These are phyloP conservation scores for Pandemis heparana DNA, from an alignment of 2,888 invertebrate species.

Conservation along the genomic window DNA sequence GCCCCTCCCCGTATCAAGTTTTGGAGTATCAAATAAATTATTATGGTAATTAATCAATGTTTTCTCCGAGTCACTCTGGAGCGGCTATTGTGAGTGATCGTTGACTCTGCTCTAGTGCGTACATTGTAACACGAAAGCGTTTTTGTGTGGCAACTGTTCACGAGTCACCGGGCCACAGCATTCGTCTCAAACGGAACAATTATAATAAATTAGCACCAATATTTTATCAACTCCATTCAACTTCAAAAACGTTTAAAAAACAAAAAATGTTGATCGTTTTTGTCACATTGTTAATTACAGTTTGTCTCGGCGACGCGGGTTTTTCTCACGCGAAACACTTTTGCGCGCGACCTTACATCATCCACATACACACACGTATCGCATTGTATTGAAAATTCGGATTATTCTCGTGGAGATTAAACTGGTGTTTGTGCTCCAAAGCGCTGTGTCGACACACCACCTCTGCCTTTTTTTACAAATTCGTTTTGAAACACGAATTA, in stretches of 20 bases:
- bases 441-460: conserved; percentile 69
- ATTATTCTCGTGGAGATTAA: conserved; percentile 60
- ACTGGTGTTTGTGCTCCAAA: conserved; percentile 53
- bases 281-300: conserved; percentile 36
- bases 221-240: conserved; percentile 43
- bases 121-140: conserved; percentile 75
- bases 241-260: conserved; percentile 35
- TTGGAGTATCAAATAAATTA: conserved; percentile 86
- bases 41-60: conserved; percentile 86
- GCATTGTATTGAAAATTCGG: conserved; percentile 75
- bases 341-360: conserved; percentile 48
- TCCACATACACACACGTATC: conserved; percentile 38
- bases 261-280: conserved; percentile 38
- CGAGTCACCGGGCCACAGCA: conserved; percentile 48
- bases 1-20: conserved; percentile 81
- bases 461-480: conserved; percentile 75
- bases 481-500: conserved; percentile 82
- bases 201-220: conserved; percentile 39
- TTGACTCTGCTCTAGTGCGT: conserved; percentile 69
- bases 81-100: conserved; percentile 82
- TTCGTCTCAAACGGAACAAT: conserved; percentile 32
- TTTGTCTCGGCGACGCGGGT: conserved; percentile 25
- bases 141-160: conserved; percentile 69
- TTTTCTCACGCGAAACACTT: conserved; percentile 50
- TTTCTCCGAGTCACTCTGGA: conserved; percentile 83